Conservation (phyloP, 2,888 invertebrate species). For the Tetragonisca angustula region DNA sequence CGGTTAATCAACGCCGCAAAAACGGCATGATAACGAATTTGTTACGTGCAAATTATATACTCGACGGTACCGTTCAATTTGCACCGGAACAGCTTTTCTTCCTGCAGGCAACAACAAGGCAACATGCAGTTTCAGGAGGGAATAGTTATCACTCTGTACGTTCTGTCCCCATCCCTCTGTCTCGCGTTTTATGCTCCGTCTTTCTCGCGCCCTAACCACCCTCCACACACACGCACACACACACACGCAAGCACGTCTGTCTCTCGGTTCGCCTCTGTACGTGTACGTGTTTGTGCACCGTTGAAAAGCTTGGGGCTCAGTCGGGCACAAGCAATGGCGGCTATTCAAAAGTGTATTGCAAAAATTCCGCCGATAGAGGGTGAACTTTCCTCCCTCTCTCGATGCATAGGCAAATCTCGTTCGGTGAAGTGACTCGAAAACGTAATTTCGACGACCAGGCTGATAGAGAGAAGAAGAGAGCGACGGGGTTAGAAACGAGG, state of each 20-base stretch:
- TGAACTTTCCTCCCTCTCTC: conserved; percentile 36
- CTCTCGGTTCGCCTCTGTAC: conserved; percentile 1
- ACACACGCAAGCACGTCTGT: neutral
- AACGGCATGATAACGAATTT: conserved; percentile 23
- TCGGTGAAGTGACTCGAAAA: conserved; percentile 64
- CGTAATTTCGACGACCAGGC: conserved; percentile 57
- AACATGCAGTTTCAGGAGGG: conserved; percentile 44
- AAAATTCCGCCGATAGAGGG: conserved; percentile 65
- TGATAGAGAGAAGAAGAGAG: conserved; percentile 34
- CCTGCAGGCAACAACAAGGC: conserved; percentile 42
- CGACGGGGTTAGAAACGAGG: neutral
- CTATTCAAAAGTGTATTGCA: conserved; percentile 71
- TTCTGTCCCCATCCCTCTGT: neutral
- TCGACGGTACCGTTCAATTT: conserved; percentile 42
- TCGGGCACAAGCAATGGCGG: conserved; percentile 64
- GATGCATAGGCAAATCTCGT: conserved; percentile 65
- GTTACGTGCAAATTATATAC: conserved; percentile 43
- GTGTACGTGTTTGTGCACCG: conserved; percentile 25
- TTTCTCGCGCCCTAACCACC: neutral
- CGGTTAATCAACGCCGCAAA: neutral
- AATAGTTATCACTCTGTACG: conserved; percentile 46
- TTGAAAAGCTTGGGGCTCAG: conserved; percentile 61
- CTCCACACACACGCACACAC: too few relatives aligned
- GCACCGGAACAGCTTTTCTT: conserved; percentile 38
- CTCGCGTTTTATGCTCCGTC: conserved; percentile 6